Percentiles rank a stretch among this genome's conserved stretches.
phyloP scores from a whole-genome alignment of 1,140 invertebrate species.

The Augochlora pura region DNA sequence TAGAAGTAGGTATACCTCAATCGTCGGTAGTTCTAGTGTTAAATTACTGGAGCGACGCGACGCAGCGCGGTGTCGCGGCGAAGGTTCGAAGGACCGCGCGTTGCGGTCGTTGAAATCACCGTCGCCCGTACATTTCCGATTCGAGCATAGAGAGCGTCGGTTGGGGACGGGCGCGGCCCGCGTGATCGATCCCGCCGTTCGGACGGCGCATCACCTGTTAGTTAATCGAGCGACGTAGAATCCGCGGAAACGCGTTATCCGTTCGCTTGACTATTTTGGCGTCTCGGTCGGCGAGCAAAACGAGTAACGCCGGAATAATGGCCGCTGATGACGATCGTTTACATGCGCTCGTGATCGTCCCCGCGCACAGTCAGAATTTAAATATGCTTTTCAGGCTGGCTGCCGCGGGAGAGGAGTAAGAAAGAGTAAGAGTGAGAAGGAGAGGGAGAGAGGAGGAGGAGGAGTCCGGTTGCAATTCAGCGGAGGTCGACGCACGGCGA shows the following conservation, averaged over 20 bases:
- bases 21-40: too few relatives aligned
- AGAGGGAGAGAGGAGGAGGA: too few relatives aligned
- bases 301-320: slow-evolving; percentile 42
- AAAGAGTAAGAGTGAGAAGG: not conserved
- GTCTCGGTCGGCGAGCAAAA: slow-evolving; percentile 33
- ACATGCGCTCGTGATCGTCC: slow-evolving; percentile 56
- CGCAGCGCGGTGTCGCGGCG: not conserved
- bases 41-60: too few relatives aligned
- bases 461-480: not conserved
- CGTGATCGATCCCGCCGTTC: not conserved
- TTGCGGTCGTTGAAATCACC: slow-evolving; percentile 20
- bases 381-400: slow-evolving; percentile 49
- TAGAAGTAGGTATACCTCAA: too few relatives aligned
- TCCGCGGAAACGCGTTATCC: slow-evolving; percentile 40
- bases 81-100: not conserved
- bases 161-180: not conserved
- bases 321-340: slow-evolving; percentile 61
- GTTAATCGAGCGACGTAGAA: not conserved
- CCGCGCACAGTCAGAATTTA: slow-evolving; percentile 53
- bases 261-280: slow-evolving; percentile 51
- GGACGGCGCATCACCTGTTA: not conserved
- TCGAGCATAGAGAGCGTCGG: too few relatives aligned
- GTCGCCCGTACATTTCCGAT: not conserved
- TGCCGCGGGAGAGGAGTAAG: not conserved
- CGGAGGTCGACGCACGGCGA: slow-evolving; percentile 55